Percentiles rank a stretch among this genome's conserved stretches.
These are phyloP conservation scores for Mythimna ferrago DNA, from an alignment of 2,888 invertebrate genomes.

Conservation along the genomic window DNA sequence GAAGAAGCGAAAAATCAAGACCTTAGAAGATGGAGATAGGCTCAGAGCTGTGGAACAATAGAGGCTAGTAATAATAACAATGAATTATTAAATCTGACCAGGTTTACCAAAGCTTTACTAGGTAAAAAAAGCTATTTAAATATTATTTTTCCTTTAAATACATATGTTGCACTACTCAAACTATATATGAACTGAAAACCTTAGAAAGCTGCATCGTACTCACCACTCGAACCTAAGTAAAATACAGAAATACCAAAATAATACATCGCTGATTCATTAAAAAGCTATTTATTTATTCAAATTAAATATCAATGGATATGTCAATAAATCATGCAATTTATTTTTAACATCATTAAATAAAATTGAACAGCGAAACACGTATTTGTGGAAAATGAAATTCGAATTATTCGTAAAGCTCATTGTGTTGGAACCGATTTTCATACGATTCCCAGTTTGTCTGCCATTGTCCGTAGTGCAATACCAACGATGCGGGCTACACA, in stretches of 20 bases:
- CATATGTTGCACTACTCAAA: background rate
- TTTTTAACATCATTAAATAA: conserved; percentile 39
- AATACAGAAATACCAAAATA: background rate
- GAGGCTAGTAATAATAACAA: too few species aligned
- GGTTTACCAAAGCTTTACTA: background rate
- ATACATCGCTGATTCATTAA: background rate
- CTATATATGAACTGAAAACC: background rate
- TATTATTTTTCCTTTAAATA: background rate
- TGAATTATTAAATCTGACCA: background rate
- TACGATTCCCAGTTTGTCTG: conserved; percentile 62
- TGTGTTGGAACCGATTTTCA: conserved; percentile 60
- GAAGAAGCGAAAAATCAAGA: too few species aligned
- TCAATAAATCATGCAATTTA: conserved; percentile 28
- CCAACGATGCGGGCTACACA: conserved; percentile 60
- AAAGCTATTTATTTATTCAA: conserved; percentile 1
- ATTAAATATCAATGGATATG: background rate
- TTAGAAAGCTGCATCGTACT: too few species aligned
- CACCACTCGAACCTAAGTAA: background rate
- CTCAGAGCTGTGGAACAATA: too few species aligned
- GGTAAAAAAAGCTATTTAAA: background rate
- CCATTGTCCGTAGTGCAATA: conserved; percentile 67
- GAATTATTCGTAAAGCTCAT: conserved; percentile 60
- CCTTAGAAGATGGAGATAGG: too few species aligned
- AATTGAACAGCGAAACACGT: conserved; percentile 26
- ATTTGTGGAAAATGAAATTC: conserved; percentile 46